Evolutionary conservation across 2,113 vertebrate species (phyloP), one percentile per base, ranked within the genome.

Genomic region (Phasianus colchicus): DNA sequence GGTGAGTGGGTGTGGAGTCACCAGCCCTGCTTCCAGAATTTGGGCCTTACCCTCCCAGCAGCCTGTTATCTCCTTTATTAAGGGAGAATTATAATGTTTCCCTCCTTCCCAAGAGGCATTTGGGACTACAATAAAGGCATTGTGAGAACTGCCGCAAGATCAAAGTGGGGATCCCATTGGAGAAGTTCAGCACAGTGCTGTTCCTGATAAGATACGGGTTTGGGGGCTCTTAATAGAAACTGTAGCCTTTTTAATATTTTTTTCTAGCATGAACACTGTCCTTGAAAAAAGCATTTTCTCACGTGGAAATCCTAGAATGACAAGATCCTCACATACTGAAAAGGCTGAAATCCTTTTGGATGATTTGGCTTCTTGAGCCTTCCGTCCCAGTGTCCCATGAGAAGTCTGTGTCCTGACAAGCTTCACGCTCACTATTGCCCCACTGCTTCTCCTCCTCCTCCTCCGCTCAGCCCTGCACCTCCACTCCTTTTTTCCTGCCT

Each of bases 31-130:
- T 93, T 75, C 83, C 92, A 30, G 94, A 96, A 96, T 96, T 94
- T 94, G 95, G 96, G 92, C 96, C 65, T 88, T 94, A 67, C 92
- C 95, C 95, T 95, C 96, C 92, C 88, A 90, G 90, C 85, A 94
- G 92, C 95, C 76, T 95, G 85, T 97, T 96, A 96, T 96, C 96
- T 97, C 89, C 42, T 91, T 93, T 95, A 95, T 97, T 96, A 97
- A 91, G 91, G 94, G 79, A 95, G 93, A 96, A 97, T 95, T 92
- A 95, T 83, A 94, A 96, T 95, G 93, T 86, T 93, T 91, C 65
- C 36, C 91, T 95, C 83, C 91, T 89, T 97, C 94, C 93, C 83
- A 10, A 95, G 91, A 90, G 93, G 89, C 43, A 10, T 91, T 92
- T 93, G 91, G 87, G 94, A 91, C 94, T 90, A 95, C 89, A 94